phyloP scores from a whole-genome alignment of 92 coral and sea anemone species.

The Epizoanthus rinbou region DNA sequence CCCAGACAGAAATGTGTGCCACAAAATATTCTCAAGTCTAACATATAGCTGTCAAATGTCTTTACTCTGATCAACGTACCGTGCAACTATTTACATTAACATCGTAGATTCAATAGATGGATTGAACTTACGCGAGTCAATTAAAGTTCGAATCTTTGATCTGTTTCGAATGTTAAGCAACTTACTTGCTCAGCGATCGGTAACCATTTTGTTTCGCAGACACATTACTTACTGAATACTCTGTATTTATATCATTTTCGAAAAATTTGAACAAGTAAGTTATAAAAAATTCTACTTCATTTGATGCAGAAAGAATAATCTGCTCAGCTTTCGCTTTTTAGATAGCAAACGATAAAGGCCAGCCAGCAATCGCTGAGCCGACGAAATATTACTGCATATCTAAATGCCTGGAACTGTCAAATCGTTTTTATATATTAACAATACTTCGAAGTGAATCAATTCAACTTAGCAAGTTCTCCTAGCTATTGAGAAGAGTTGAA shows the following conservation, averaged over 20 bases:
- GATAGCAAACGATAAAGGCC: background rate
- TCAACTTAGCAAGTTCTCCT: background rate
- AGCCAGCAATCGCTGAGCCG: background rate
- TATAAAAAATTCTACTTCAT: background rate
- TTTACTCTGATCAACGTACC: background rate
- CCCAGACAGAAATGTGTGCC: background rate
- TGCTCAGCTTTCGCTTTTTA: background rate
- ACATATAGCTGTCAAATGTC: background rate
- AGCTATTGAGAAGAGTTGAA: constrained; percentile 8
- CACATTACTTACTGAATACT: background rate
- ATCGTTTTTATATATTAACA: background rate
- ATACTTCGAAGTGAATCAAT: background rate
- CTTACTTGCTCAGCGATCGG: background rate
- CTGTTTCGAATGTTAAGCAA: background rate
- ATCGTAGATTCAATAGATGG: constrained; percentile 6
- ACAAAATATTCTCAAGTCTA: background rate
- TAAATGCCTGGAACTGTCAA: constrained; percentile 1
- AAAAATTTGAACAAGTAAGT: background rate
- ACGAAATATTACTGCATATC: constrained; percentile 16
- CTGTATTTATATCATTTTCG: background rate
- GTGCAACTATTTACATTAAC: constrained; percentile 11
- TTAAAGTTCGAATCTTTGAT: background rate
- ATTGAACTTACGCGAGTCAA: background rate
- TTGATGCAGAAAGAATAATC: background rate
- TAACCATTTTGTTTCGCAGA: background rate